Conservation (phyloP, 1,140 invertebrate genomes). For the Portunus trituberculatus region DNA sequence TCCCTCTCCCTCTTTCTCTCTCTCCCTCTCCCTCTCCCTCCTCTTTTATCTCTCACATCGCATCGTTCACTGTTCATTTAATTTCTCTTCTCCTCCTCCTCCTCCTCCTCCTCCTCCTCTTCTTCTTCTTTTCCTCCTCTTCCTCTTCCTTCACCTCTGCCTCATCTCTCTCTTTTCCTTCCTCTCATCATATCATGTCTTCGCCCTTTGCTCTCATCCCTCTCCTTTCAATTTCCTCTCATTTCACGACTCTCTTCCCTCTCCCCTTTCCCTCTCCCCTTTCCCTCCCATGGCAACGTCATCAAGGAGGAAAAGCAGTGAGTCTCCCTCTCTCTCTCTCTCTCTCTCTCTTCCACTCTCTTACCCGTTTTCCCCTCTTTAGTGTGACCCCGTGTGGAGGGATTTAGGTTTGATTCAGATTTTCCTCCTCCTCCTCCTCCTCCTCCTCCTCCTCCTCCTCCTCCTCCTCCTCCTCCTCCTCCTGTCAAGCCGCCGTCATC, state of each 20-base stretch:
- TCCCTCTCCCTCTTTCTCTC: neutral
- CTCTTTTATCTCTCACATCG: neutral
- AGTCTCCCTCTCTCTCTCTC: neutral
- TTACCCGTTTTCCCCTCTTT: neutral
- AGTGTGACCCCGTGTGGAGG: no score
- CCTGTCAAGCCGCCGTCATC: neutral
- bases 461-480: constrained; percentile 44
- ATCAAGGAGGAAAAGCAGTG: neutral
- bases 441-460: constrained; percentile 31
- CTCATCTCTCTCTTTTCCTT: no score
- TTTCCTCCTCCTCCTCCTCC: neutral
- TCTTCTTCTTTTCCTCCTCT: neutral
- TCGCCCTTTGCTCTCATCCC: neutral
- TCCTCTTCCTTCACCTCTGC: neutral
- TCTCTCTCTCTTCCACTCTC: neutral
- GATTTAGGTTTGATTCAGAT: no score
- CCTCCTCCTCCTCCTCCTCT: neutral
- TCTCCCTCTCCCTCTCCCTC: neutral
- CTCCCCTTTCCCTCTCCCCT: neutral
- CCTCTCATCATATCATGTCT: neutral
- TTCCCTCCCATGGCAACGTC: neutral
- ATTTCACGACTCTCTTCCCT: neutral
- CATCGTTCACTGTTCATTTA: constrained; percentile 27
- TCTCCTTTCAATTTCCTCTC: neutral
- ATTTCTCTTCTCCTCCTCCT: neutral